Base-by-base conservation (phyloP, 2,888 invertebrate species). In the Saturnia pavonia region DNA sequence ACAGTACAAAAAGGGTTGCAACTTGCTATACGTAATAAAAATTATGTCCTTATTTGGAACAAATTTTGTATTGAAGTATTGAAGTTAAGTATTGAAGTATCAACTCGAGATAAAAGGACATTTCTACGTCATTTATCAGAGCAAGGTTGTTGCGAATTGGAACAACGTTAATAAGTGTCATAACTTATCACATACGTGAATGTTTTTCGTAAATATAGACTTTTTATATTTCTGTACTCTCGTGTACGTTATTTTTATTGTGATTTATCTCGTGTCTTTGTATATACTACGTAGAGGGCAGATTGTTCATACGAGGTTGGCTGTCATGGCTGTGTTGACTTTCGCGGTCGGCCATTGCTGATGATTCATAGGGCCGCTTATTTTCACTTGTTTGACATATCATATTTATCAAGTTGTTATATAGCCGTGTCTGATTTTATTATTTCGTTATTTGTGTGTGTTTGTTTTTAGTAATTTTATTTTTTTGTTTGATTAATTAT, bases 331-430 rank as follows among this genome's bases (percentile, higher is more conserved):
- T 65, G 65, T 19, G n/a, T 11, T 54, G 54, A 9, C 54, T n/a
- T 8, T n/a, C 54, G 22, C n/a, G 11, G n/a, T 22, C 65, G 65
- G n/a, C 65, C 19, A 4, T 65, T 40, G n/a, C 2, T n/a, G 40
- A 40, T 65, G 65, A 65, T n/a, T 65, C 40, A 65, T 40, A n/a
- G 4, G 9, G n/a, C 34, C 19, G 19, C 16, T 65, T 8, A 40
- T 65, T n/a, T 40, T 65, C 12, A 60, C 65, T 40, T 40, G 12
- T 65, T 65, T 65, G 65, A 40, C 65, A 65, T 74, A 22, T 57
- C 19, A 68, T 1, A 27, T 45, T 48, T 68, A 63, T 63, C 63
- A 40, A 40, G n/a, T 40, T 65, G 19, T 40, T 34, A 40, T n/a
- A 40, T 65, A 40, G 34, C 63, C 34, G 63, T 63, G 16, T 27